Evolutionary conservation across 2,797 vertebrate genomes (phyloP).

Genomic region (Numenius phaeopus): DNA sequence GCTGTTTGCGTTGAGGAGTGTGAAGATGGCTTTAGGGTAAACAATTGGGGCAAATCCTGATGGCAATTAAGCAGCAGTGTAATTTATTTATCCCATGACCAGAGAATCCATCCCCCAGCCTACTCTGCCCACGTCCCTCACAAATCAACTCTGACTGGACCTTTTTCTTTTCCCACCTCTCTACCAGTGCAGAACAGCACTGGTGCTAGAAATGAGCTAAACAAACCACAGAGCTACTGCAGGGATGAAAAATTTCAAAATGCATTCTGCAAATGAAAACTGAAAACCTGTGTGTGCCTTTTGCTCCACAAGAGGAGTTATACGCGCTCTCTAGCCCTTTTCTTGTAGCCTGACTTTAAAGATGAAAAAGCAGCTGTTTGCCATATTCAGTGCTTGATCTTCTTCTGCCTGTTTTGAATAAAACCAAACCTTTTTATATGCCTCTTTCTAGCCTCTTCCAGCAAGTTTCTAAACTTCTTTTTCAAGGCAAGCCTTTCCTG

Average conservation of each 20-base stretch:
- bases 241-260: not conserved
- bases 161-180: not conserved
- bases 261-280: not conserved
- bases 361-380: constrained; percentile 15
- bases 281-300: not conserved
- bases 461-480: not conserved
- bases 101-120: not conserved
- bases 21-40: not conserved
- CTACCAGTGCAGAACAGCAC: not conserved
- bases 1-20: not conserved
- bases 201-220: not conserved
- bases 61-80: not conserved
- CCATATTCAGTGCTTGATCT: constrained; percentile 3
- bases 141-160: not conserved
- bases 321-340: constrained; percentile 8
- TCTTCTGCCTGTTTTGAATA: constrained; percentile 23
- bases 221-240: not conserved
- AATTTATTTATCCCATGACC: not conserved
- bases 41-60: not conserved
- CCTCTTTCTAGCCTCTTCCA: not conserved
- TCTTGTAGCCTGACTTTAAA: not conserved
- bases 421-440: not conserved
- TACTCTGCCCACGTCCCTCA: not conserved
- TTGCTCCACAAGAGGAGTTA: not conserved
- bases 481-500: not conserved